Percentiles rank a stretch among this genome's conserved stretches.
phyloP scores from a whole-genome alignment of 2,797 vertebrate species.

The Hippocampus kuda region DNA sequence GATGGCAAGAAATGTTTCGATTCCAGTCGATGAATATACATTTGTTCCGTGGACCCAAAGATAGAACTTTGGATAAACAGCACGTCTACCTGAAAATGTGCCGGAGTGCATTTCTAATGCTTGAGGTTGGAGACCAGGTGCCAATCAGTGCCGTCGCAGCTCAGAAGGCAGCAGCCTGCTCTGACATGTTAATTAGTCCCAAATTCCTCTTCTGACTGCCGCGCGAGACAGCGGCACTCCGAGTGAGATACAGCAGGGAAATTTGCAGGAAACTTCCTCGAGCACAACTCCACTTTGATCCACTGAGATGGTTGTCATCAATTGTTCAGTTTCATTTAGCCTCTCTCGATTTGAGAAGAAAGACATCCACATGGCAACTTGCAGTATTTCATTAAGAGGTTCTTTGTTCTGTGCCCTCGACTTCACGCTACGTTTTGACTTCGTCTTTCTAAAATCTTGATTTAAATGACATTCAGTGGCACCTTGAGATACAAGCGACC shows the following conservation, averaged over 20 bases:
- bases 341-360: constrained; percentile 43
- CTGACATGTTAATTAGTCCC: constrained; percentile 59
- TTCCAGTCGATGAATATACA: too few species aligned
- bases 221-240: constrained; percentile 31
- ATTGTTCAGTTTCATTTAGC: constrained; percentile 53
- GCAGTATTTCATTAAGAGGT: constrained; percentile 30
- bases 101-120: constrained; percentile 39
- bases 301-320: constrained; percentile 43
- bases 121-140: constrained; percentile 40
- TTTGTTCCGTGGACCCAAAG: background rate
- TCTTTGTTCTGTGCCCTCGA: constrained; percentile 20
- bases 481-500: background rate
- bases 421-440: constrained; percentile 1
- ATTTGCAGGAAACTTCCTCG: constrained; percentile 34
- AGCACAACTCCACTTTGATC: constrained; percentile 47
- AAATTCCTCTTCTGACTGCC: constrained; percentile 42
- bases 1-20: too few species aligned
- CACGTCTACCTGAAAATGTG: constrained; percentile 9
- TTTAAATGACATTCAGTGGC: background rate
- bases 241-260: constrained; percentile 40
- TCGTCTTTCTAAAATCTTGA: background rate
- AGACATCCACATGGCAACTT: constrained; percentile 16
- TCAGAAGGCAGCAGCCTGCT: constrained; percentile 43
- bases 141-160: constrained; percentile 48
- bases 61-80: constrained; percentile 33